Base-by-base conservation (phyloP, 2,888 invertebrate genomes). In the Melanophora roralis region DNA sequence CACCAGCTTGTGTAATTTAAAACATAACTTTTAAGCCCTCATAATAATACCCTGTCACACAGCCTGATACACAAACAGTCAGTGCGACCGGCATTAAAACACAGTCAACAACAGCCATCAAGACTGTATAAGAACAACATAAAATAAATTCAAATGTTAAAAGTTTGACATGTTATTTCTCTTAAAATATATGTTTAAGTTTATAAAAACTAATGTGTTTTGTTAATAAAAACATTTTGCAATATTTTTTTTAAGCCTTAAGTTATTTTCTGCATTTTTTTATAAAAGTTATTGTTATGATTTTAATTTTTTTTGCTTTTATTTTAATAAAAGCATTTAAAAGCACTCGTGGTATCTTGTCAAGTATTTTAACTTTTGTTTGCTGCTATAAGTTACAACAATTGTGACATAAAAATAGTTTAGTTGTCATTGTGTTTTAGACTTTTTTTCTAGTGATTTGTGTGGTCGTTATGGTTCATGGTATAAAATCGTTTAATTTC, bases 401-500 rank as follows among this genome's bases (percentile, higher is more conserved):
- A 32, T 38, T 21, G 57, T 27, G 23, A 34, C 27, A 43, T 36
- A 69, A 62, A 80, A 67, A 21, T 73, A 57, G 68, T 65, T 78
- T 38, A 6, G 47, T 74, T 76, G 64, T 68, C 74, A 65, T 62
- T 67, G 59, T 19, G 16, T 49, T 47, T 68, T 19, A 40, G 59
- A 45, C 62, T 59, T 69, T 62, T 27, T 51, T 72, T 38, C 23
- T 40, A 53, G 74, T 82, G 78, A 79, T 78, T 82, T 83, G 83
- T 82, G 83, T 81, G 83, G 81, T 83, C 82, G 82, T 78, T 64
- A 73, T 45, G 65, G 53, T 75, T 82, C 78, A 78, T 81, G 81
- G 68, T 71, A 81, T 78, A 73, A 75, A 82, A 83, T 81, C 76
- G 81, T 81, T 79, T 82, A 77, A 82, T 83, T 82, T 80, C 55